Evolutionary conservation across 1,140 invertebrate species (phyloP).

Genomic region (Ceratoteleas bidentatus): DNA sequence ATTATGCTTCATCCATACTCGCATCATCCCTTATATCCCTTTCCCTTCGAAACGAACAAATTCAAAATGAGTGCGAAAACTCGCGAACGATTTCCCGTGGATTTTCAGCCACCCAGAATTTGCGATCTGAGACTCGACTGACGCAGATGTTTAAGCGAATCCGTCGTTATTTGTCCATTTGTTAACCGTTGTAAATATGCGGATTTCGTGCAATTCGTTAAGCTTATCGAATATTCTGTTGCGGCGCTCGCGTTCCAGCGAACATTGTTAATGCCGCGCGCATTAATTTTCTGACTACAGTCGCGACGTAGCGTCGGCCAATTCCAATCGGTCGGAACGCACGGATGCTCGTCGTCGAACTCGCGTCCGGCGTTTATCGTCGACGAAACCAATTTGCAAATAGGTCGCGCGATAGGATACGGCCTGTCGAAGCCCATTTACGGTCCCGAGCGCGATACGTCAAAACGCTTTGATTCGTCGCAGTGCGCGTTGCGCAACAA

Average conservation of each 20-base stretch:
- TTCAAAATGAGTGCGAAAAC: background rate
- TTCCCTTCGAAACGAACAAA: background rate
- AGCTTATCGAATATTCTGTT: slow-evolving; percentile 49
- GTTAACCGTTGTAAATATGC: slow-evolving; percentile 44
- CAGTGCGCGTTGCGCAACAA: slow-evolving; percentile 8
- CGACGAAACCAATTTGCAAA: slow-evolving; percentile 65
- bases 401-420: slow-evolving; percentile 56
- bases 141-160: slow-evolving; percentile 20
- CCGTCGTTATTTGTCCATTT: slow-evolving; percentile 32
- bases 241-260: slow-evolving; percentile 34
- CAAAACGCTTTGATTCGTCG: slow-evolving; percentile 43
- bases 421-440: slow-evolving; percentile 48
- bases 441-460: slow-evolving; percentile 41
- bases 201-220: slow-evolving; percentile 48
- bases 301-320: slow-evolving; percentile 52
- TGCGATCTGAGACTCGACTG: slow-evolving; percentile 11
- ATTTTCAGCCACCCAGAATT: background rate
- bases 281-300: slow-evolving; percentile 60
- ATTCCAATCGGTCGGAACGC: slow-evolving; percentile 53
- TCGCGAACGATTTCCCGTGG: background rate
- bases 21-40: too few relatives aligned
- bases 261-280: slow-evolving; percentile 45
- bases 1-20: too few relatives aligned
- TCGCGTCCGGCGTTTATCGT: slow-evolving; percentile 54
- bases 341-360: slow-evolving; percentile 51